These are phyloP conservation scores for Liasis olivaceus DNA, from an alignment of 2,797 vertebrate species.

Conservation along the genomic window DNA sequence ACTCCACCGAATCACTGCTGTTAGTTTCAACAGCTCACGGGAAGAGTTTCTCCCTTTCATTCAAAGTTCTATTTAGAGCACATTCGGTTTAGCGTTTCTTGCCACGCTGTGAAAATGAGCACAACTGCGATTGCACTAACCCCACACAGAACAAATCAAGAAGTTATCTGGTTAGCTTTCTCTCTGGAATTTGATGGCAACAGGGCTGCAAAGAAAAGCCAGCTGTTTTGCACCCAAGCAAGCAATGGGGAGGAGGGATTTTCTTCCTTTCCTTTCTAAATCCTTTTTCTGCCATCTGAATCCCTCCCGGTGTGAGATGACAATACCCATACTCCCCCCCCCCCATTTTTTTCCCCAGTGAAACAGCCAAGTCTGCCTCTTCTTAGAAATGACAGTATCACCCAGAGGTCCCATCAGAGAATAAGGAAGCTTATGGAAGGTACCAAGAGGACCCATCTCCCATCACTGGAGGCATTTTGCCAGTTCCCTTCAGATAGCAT, in stretches of 20 bases:
- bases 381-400: too few relatives aligned
- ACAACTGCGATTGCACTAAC: too few relatives aligned
- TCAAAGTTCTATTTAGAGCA: neutral
- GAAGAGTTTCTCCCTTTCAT: neutral
- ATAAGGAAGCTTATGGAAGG: too few relatives aligned
- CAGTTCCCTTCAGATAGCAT: too few relatives aligned
- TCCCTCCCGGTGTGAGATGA: neutral
- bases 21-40: neutral
- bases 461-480: too few relatives aligned
- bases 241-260: neutral
- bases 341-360: too few relatives aligned
- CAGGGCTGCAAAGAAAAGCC: neutral
- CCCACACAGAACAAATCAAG: neutral
- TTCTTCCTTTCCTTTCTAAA: neutral
- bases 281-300: neutral
- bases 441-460: too few relatives aligned
- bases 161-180: neutral
- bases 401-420: too few relatives aligned
- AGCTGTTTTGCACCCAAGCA: neutral
- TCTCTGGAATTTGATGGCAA: neutral
- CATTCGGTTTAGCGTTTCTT: neutral
- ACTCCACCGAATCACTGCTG: neutral
- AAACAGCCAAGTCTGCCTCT: too few relatives aligned
- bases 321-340: too few relatives aligned
- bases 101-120: neutral